Percentiles rank a stretch among this genome's conserved stretches.
phyloP scores from a whole-genome alignment of 2,113 vertebrate species.

The Tyto alba region DNA sequence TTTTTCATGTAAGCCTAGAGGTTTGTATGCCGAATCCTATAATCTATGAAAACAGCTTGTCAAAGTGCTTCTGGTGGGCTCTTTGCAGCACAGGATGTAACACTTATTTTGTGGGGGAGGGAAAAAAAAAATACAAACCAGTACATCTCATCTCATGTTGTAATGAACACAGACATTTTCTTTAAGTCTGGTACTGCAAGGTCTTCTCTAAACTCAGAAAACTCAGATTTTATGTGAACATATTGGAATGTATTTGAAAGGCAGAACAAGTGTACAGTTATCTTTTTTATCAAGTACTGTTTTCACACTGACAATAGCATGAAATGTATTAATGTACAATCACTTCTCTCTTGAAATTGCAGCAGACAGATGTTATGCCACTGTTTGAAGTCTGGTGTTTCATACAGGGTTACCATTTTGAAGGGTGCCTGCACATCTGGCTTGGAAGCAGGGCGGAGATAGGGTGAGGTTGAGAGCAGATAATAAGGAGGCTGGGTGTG shows the following conservation, averaged over 20 bases:
- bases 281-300: not conserved
- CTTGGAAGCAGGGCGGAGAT: fast-evolving
- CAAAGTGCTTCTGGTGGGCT: not conserved
- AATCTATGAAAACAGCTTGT: not conserved
- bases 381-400: not conserved
- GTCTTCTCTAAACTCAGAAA: not conserved
- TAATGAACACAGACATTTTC: not conserved
- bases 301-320: not conserved
- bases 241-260: not conserved
- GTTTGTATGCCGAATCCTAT: not conserved
- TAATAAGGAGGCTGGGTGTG: not conserved
- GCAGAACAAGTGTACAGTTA: not conserved
- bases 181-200: not conserved
- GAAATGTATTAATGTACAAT: not conserved
- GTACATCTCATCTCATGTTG: not conserved
- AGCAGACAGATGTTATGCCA: not conserved
- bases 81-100: not conserved
- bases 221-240: not conserved
- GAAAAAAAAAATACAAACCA: not conserved
- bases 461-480: not conserved
- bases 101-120: not conserved
- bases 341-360: not conserved
- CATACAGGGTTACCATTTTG: not conserved
- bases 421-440: not conserved
- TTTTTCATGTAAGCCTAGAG: not conserved